phyloP scores from a whole-genome alignment of 2,113 vertebrate genomes.

The Trichechus manatus region DNA sequence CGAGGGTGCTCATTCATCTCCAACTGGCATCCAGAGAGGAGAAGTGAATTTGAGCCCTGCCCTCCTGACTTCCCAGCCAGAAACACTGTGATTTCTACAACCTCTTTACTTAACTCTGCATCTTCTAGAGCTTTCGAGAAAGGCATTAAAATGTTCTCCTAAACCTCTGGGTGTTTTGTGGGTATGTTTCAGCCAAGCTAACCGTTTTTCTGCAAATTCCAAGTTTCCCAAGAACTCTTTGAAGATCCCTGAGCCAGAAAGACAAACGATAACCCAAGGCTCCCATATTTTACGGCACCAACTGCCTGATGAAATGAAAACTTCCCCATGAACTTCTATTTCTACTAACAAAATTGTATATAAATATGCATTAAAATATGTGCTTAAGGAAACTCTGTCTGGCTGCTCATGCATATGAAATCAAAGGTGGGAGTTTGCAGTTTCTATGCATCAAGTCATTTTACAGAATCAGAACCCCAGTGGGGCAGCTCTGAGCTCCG shows the following conservation, averaged over 20 bases:
- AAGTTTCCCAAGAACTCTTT: background rate
- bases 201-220: background rate
- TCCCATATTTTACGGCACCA: background rate
- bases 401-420: background rate
- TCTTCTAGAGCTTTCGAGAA: background rate
- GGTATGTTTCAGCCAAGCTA: background rate
- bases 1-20: background rate
- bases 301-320: background rate
- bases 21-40: background rate
- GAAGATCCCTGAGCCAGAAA: background rate
- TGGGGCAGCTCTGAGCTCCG: accelerated
- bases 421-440: background rate
- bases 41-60: background rate
- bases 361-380: background rate
- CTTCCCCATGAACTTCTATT: background rate
- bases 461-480: background rate
- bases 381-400: background rate
- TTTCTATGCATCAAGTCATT: background rate
- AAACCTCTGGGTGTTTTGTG: constrained; percentile 9
- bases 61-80: background rate
- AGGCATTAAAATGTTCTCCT: background rate
- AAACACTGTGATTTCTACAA: background rate
- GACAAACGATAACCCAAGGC: background rate
- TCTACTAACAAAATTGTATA: background rate
- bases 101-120: background rate